These are phyloP conservation scores for Lophura swinhoii DNA, from an alignment of 2,797 vertebrate genomes.

Conservation along the genomic window DNA sequence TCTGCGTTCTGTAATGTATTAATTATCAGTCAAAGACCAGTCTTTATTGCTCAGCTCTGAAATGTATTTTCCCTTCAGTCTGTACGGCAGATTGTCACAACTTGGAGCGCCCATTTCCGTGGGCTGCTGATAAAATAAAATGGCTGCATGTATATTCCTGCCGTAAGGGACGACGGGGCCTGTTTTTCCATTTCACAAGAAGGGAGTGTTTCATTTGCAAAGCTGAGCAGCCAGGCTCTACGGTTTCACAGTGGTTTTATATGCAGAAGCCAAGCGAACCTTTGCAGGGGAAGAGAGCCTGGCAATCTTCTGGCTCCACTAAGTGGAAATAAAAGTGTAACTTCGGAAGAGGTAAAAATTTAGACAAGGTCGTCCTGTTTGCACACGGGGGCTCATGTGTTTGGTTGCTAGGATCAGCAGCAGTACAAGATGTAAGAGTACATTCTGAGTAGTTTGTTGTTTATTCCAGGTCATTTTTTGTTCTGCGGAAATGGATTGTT, in stretches of 20 bases:
- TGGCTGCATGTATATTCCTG: fast-evolving
- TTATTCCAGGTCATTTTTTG: slow-evolving; percentile 2
- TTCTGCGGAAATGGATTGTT: neutral
- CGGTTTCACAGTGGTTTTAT: neutral
- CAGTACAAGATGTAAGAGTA: neutral
- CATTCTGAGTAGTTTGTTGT: neutral
- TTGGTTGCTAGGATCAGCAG: neutral
- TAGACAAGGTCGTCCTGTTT: neutral
- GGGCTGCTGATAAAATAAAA: neutral
- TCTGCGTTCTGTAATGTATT: slow-evolving; percentile 11
- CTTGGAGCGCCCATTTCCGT: neutral
- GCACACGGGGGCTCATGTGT: neutral
- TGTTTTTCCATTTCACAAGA: neutral
- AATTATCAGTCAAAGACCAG: slow-evolving; percentile 43
- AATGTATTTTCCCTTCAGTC: slow-evolving; percentile 36
- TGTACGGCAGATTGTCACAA: neutral
- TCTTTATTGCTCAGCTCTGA: slow-evolving; percentile 44
- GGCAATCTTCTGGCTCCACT: fast-evolving
- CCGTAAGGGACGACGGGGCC: neutral
- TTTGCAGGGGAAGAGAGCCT: neutral
- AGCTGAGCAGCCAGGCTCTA: neutral
- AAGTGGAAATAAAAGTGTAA: fast-evolving
- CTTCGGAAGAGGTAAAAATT: neutral
- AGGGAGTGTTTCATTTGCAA: neutral
- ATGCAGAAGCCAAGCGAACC: neutral